Evolutionary conservation across 2,797 vertebrate species (phyloP), one percentile per base, ranked within the genome.

Genomic region (Halcyon smyrnensis): DNA sequence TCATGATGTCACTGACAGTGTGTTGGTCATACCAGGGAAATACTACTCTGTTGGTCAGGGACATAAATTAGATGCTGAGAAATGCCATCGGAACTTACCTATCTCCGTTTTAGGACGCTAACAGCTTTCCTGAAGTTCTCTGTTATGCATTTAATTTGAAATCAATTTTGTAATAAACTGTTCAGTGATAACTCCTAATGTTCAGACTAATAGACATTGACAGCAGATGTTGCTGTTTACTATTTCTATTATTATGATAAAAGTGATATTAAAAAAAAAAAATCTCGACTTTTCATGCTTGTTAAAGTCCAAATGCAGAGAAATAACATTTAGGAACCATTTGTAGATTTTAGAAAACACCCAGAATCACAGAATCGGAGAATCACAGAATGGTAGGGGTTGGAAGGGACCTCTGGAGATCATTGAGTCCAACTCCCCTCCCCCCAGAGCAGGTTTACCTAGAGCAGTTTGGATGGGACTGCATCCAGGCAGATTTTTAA

Each of bases 81-180:
- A 89, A 59, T 68, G 84, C 21, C 1, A 1, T 57, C 82, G 76
- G 83, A 79, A 76, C 70, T 75, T 77, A 65, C 30, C 8, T 24
- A n/a, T 21, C 34, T 77, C 27, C 6, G 2, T 53, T 87, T 68
- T 65, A 90, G 79, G 24, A 37, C 79, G 76, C 24, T 83, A 91
- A 78, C 63, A 54, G 17, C 34, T 95, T 91, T 63, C 25, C 50
- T 77, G 68, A 91, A 87, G 50, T 65, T 93, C 51, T 87, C 53
- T 78, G 48, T 86, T 95, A 83, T 78, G 87, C 95, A 95, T 95
- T 95, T 20, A 73, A 12, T 70, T 89, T 87, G 81, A 93, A 97
- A 92, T 67, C 10, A 9, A 28, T 84, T 82, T 78, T 92, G 51
- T 74, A 94, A 95, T 80, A 64, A 78, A 77, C 56, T 67, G 32